Evolutionary conservation across 2,113 vertebrate species (phyloP).

Genomic region (Neolamprologus devosi): DNA sequence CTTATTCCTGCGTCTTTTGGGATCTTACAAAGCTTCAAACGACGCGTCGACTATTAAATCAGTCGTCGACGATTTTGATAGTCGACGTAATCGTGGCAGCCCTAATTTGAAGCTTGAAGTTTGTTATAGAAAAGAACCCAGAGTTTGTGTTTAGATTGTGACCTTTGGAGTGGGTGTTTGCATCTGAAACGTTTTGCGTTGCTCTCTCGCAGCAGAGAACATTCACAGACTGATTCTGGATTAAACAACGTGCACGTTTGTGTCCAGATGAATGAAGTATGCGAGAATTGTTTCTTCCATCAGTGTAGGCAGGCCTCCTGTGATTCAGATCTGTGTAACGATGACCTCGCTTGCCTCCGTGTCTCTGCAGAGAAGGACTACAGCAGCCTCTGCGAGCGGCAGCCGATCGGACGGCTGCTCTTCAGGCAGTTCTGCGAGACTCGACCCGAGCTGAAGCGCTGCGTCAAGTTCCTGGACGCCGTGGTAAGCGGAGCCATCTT

Average conservation of each 20-base stretch:
- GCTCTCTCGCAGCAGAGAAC: not conserved
- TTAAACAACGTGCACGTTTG: not conserved
- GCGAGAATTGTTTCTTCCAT: not conserved
- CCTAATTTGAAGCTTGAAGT: not conserved
- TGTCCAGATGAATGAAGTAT: not conserved
- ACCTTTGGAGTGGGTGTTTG: not conserved
- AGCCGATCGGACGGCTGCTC: conserved; percentile 87
- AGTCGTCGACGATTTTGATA: accelerated
- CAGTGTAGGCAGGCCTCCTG: not conserved
- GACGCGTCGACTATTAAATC: too few species aligned
- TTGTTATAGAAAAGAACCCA: not conserved
- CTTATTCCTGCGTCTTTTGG: accelerated
- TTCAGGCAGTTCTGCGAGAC: conserved; percentile 94
- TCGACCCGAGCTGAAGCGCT: conserved; percentile 80
- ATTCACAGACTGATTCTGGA: not conserved
- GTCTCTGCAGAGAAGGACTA: conserved; percentile 82
- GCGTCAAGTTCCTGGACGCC: conserved; percentile 88
- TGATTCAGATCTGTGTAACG: not conserved
- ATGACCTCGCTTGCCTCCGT: not conserved
- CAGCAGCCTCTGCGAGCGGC: conserved; percentile 87
- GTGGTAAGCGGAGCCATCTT: conserved; percentile 71
- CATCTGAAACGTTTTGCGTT: not conserved
- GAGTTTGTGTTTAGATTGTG: not conserved
- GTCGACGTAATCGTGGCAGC: accelerated
- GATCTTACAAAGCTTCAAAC: too few species aligned